Evolutionary conservation across 2,888 invertebrate genomes (phyloP).

Genomic region (Xylota sylvarum): DNA sequence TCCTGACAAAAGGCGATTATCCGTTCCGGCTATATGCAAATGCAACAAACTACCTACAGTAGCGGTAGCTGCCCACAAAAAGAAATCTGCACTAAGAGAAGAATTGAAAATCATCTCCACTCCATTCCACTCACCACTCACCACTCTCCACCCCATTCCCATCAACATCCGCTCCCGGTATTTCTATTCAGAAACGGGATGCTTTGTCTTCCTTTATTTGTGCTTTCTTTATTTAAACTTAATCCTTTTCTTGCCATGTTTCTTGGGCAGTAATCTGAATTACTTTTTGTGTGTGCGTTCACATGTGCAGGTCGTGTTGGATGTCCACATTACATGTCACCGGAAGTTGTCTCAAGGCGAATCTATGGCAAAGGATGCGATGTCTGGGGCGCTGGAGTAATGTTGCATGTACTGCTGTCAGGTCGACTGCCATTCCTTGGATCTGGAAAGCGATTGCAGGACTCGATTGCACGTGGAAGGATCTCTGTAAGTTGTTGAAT

Average conservation of each 20-base stretch:
- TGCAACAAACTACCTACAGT: slow-evolving; percentile 59
- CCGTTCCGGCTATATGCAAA: slow-evolving; percentile 69
- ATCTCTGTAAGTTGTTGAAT: slow-evolving; percentile 88
- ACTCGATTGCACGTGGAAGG: slow-evolving; percentile 94
- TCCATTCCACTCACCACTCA: no score
- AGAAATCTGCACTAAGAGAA: slow-evolving; percentile 60
- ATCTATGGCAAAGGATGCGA: slow-evolving; percentile 98
- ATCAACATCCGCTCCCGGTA: slow-evolving; percentile 28
- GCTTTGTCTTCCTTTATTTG: slow-evolving; percentile 72
- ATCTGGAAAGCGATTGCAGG: slow-evolving; percentile 95
- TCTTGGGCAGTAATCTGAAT: slow-evolving; percentile 70
- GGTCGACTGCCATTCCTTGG: slow-evolving; percentile 98
- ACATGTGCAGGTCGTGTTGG: slow-evolving; percentile 92
- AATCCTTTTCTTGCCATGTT: slow-evolving; percentile 72
- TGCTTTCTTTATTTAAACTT: slow-evolving; percentile 72
- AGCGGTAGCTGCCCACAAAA: slow-evolving; percentile 56
- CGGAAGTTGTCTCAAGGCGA: slow-evolving; percentile 96
- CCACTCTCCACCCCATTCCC: slow-evolving; percentile 2
- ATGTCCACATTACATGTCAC: slow-evolving; percentile 99
- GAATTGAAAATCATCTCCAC: slow-evolving; percentile 67
- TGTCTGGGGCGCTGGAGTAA: slow-evolving; percentile 98
- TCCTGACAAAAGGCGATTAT: slow-evolving; percentile 75
- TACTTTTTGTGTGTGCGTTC: slow-evolving; percentile 60
- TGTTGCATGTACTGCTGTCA: slow-evolving; percentile 96
- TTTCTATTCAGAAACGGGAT: slow-evolving; percentile 46